Percentiles rank a stretch among this genome's conserved stretches.
phyloP scores from a whole-genome alignment of 2,797 vertebrate genomes.

The Clarias fuscus region DNA sequence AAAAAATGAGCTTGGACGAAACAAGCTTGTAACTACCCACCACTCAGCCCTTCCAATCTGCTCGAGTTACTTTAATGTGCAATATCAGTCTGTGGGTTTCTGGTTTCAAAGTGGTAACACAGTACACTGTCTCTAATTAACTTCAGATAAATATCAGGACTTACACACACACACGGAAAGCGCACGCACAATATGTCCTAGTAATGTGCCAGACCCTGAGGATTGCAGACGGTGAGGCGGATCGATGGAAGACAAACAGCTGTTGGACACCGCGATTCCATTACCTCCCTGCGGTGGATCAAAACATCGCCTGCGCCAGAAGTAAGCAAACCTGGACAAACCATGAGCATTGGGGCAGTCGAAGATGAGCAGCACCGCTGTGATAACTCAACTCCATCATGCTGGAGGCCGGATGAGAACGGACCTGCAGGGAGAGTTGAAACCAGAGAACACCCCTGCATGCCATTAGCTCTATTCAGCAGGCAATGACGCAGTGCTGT shows the following conservation, averaged over 20 bases:
- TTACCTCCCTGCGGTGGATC: conserved; percentile 49
- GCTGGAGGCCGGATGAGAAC: conserved; percentile 34
- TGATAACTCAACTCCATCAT: conserved; percentile 30
- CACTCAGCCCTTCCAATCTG: conserved; percentile 12
- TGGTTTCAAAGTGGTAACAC: conserved; percentile 22
- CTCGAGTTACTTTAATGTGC: conserved; percentile 24
- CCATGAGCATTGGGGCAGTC: background rate
- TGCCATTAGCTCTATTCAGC: conserved; percentile 47
- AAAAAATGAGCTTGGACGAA: conserved; percentile 8
- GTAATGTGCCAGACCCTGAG: conserved; percentile 41
- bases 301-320: conserved; percentile 35
- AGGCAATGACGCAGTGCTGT: conserved; percentile 40
- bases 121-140: conserved; percentile 52
- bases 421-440: conserved; percentile 36
- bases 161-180: background rate
- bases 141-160: conserved; percentile 52
- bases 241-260: conserved; percentile 52
- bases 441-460: conserved; percentile 34
- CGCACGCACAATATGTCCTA: conserved; percentile 26
- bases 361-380: conserved; percentile 10
- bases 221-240: conserved; percentile 41
- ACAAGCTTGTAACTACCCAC: conserved; percentile 26
- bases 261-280: conserved; percentile 48
- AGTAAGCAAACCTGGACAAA: conserved; percentile 43
- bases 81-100: conserved; percentile 30